Evolutionary conservation across 2,888 invertebrate genomes (phyloP).

Genomic region (Disparrhopalites patrizii): DNA sequence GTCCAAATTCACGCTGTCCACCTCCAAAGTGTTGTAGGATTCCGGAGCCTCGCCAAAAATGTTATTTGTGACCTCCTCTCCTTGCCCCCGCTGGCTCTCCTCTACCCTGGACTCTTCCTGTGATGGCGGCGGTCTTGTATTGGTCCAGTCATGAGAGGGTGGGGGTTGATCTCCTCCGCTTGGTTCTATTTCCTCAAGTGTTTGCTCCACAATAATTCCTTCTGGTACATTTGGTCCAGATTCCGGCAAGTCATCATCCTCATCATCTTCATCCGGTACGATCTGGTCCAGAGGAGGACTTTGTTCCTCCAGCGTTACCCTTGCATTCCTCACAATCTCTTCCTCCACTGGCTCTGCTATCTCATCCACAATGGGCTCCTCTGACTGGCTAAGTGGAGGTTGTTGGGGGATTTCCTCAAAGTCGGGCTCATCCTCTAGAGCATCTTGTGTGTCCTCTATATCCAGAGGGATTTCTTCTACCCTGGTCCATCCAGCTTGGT

Average conservation of each 20-base stretch:
- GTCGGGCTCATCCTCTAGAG: too few relatives aligned
- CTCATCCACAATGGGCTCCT: not conserved
- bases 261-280: not conserved
- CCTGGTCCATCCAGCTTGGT: not conserved
- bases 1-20: not conserved
- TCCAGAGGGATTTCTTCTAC: not conserved
- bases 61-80: not conserved
- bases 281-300: not conserved
- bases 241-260: not conserved
- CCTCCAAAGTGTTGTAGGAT: too few relatives aligned
- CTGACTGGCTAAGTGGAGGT: not conserved
- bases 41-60: too few relatives aligned
- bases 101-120: too few relatives aligned
- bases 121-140: not conserved
- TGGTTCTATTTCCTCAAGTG: not conserved
- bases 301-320: too few relatives aligned
- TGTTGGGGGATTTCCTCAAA: too few relatives aligned
- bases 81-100: not conserved
- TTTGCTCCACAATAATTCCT: not conserved
- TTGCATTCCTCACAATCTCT: not conserved
- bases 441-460: not conserved
- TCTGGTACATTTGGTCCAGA: not conserved
- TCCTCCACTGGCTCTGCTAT: conserved; percentile 4
- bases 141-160: too few relatives aligned
- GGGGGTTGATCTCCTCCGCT: too few relatives aligned